phyloP scores from a whole-genome alignment of 2,797 vertebrate species.

The Setipinna tenuifilis region DNA sequence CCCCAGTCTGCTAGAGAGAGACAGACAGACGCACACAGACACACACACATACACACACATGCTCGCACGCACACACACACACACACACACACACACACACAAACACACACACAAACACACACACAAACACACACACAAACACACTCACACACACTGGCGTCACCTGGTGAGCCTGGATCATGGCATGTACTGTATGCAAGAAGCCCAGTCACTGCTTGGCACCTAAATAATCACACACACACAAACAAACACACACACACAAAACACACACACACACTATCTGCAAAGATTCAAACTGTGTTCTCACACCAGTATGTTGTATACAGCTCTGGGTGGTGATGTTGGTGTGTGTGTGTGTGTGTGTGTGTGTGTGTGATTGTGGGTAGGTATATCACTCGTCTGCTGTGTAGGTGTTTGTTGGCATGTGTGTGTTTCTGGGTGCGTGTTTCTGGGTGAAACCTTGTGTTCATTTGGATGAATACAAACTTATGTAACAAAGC shows the following conservation, averaged over 20 bases:
- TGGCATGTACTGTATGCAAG: slow-evolving; percentile 68
- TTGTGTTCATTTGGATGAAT: not conserved
- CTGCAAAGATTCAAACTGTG: too few relatives aligned
- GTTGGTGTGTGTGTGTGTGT: not conserved
- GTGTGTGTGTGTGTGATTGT: not conserved
- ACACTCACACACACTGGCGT: slow-evolving; percentile 1
- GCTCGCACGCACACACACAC: not conserved
- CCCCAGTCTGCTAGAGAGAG: not conserved
- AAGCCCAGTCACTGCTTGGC: slow-evolving; percentile 43
- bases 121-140: not conserved
- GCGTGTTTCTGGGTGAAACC: slow-evolving; percentile 15
- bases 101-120: not conserved
- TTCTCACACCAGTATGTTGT: not conserved
- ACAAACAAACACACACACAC: not conserved
- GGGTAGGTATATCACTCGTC: not conserved
- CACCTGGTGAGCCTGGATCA: slow-evolving; percentile 56
- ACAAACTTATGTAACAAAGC: not conserved
- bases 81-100: not conserved
- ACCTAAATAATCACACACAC: slow-evolving; percentile 59
- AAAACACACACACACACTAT: not conserved
- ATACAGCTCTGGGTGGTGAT: not conserved
- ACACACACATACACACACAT: not conserved
- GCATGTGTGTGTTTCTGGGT: not conserved
- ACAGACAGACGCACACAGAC: not conserved
- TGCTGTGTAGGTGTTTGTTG: not conserved